Base-by-base conservation (phyloP, 2,113 vertebrate species). In the Coptodon rendalli region DNA sequence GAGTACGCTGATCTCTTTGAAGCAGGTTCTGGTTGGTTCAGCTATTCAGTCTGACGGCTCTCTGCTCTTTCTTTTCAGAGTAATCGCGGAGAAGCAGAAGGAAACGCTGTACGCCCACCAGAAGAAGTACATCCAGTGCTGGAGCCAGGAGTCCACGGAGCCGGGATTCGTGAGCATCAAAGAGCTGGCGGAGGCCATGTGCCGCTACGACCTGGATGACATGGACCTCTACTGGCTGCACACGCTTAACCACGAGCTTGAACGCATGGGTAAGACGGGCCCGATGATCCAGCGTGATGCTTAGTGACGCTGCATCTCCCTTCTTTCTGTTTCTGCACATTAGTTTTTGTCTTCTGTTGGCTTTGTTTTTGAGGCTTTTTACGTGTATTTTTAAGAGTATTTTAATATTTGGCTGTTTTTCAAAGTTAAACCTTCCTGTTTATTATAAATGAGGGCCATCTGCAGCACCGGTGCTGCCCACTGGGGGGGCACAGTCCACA, bases 171-270 rank as follows among this genome's bases (percentile, higher is more conserved):
- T 98, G 63, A 98, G 98, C 95, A 98, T 99, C 89, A 95, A 96
- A 56, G 98, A 99, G 92, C 81, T 99, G 93, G 98, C 98, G 1
- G 97, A 99, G 93, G 97, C 96, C 90, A 95, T 99, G 96, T 99
- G 98, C 93, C 97, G 97, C 88, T 99, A 99, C 84, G 98, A 99
- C 86, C 96, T 99, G 95, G 98, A 99, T 71, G 97, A 99, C 84
- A 97, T 97, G 96, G 98, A 99, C 91, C 97, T 99, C 22, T 96
- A 97, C 91, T 99, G 98, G 98, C 97, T 99, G 56, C 97, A 97
- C 45, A 86, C 96, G 13, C 96, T 98, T 88, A 99, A 99, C 95
- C 94, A 91, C 29, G 97, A 98, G 86, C 98, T 99, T 14, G 87
- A 92, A 27, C 94, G 96, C 87, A 99, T 99, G 98, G 98, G 98